These are phyloP conservation scores for Ginglymostoma cirratum DNA, from an alignment of 2,113 vertebrate species.

Conservation along the genomic window DNA sequence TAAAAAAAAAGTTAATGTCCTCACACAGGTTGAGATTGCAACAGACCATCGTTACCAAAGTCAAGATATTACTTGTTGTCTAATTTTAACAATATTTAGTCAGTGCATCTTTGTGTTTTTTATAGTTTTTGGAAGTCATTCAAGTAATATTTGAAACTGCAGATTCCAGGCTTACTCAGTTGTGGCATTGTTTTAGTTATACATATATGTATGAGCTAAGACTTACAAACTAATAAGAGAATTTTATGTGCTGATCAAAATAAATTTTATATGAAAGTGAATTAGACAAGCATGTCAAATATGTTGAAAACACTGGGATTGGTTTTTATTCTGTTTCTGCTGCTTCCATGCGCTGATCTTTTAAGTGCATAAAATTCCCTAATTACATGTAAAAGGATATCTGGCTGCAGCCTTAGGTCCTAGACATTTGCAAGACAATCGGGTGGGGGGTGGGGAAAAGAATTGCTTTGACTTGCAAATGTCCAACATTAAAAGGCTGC, in stretches of 20 bases:
- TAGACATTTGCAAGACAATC: not conserved
- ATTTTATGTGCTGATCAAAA: constrained; percentile 20
- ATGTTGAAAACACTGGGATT: not conserved
- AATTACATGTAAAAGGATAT: not conserved
- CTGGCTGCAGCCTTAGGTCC: not conserved
- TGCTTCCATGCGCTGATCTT: not conserved
- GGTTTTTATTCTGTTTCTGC: not conserved
- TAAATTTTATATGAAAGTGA: constrained; percentile 16
- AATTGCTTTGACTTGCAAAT: not conserved
- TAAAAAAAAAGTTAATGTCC: not conserved
- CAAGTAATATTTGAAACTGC: not conserved
- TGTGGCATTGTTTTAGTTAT: constrained; percentile 21
- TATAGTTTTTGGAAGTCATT: not conserved
- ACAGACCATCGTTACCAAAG: not conserved
- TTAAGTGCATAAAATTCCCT: not conserved
- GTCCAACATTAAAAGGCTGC: not conserved
- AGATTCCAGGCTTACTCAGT: not conserved
- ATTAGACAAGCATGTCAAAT: not conserved
- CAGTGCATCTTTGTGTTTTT: not conserved
- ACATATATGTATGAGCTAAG: not conserved
- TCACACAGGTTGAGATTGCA: not conserved
- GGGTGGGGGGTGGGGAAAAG: not conserved
- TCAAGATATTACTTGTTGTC: not conserved
- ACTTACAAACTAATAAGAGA: not conserved
- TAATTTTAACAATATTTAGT: not conserved